These are phyloP conservation scores for Linurgus olivaceus DNA, from an alignment of 2,797 vertebrate genomes.

Conservation along the genomic window DNA sequence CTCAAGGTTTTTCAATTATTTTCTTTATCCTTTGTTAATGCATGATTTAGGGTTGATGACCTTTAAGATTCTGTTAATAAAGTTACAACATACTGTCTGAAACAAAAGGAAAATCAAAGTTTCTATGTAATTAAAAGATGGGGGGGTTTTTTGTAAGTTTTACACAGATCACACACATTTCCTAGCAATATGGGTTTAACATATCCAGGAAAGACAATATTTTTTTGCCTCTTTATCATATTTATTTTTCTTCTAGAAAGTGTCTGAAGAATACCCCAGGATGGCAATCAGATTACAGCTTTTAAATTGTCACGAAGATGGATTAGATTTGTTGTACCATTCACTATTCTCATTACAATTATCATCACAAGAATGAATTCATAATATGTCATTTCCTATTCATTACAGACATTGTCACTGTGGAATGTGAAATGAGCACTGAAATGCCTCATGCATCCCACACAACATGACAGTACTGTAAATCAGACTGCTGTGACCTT, in stretches of 20 bases:
- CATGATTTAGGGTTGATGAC: background rate
- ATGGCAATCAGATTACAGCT: conserved; percentile 25
- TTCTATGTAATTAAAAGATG: background rate
- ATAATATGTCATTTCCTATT: conserved; percentile 64
- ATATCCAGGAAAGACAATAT: background rate
- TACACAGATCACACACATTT: background rate
- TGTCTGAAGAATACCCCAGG: conserved; percentile 1
- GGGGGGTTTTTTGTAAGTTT: background rate
- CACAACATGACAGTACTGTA: background rate
- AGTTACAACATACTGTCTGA: background rate
- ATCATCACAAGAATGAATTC: conserved; percentile 63
- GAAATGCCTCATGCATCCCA: background rate
- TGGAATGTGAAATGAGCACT: conserved; percentile 9
- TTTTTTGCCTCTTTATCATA: background rate
- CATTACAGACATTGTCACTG: conserved; percentile 52
- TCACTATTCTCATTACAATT: conserved; percentile 64
- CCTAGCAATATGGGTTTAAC: background rate
- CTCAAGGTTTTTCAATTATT: background rate
- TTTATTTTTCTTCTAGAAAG: background rate
- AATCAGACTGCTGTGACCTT: conserved; percentile 42
- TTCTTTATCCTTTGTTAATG: background rate
- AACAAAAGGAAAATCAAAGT: background rate
- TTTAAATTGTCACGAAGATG: conserved; percentile 57
- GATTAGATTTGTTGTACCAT: conserved; percentile 64
- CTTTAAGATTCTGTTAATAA: background rate